These are phyloP conservation scores for Syncerus caffer DNA, from an alignment of 2,797 vertebrate genomes.

Conservation along the genomic window DNA sequence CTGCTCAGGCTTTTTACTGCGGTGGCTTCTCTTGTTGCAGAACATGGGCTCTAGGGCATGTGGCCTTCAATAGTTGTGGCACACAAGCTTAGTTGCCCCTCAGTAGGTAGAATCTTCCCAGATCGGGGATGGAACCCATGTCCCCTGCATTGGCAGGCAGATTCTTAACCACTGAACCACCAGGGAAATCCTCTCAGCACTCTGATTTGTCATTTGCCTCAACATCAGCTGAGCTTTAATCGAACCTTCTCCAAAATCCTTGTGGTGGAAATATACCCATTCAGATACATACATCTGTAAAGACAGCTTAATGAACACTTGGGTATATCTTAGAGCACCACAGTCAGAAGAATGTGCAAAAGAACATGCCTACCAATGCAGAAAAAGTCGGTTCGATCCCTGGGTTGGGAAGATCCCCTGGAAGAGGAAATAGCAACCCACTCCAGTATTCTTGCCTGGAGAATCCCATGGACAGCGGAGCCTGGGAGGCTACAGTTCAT, in stretches of 20 bases:
- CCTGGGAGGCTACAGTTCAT: background rate
- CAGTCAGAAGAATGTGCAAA: background rate
- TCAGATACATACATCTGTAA: background rate
- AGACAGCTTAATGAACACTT: background rate
- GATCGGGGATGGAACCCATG: background rate
- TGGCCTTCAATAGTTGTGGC: background rate
- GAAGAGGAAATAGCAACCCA: background rate
- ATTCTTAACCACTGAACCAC: background rate
- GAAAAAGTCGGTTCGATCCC: background rate
- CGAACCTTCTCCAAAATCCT: background rate
- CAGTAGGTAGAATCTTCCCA: background rate
- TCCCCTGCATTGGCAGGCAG: background rate
- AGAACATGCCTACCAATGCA: background rate
- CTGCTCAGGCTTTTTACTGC: background rate
- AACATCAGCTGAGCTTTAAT: background rate
- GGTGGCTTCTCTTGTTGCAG: background rate
- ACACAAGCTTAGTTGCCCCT: background rate
- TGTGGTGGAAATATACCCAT: background rate
- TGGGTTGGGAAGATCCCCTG: background rate
- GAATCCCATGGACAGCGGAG: background rate
- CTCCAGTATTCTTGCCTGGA: background rate
- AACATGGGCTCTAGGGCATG: background rate
- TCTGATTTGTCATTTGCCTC: background rate
- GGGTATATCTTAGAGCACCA: background rate
- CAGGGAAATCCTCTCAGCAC: background rate